phyloP scores from a whole-genome alignment of 1,140 invertebrate species.

The Leguminivora glycinivorella region DNA sequence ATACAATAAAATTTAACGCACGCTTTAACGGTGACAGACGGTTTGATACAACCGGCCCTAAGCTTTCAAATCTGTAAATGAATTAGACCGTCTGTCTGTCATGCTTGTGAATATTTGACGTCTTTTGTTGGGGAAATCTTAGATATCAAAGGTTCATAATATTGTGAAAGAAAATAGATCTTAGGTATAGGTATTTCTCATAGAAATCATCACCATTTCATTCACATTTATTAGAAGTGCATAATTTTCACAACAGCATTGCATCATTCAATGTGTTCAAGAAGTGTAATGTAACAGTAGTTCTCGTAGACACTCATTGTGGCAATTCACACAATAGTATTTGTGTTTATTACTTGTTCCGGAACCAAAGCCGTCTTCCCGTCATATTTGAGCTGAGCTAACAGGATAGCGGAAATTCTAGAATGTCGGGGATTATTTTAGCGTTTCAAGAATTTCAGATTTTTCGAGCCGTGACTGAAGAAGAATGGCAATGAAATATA shows the following conservation, averaged over 20 bases:
- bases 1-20: no score
- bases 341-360: slow-evolving; percentile 38
- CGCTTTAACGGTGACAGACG: no score
- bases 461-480: slow-evolving; percentile 3
- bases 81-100: no score
- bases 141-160: no score
- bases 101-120: no score
- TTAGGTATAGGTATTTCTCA: background rate
- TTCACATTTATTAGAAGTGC: no score
- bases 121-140: no score
- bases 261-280: background rate
- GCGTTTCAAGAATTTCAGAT: slow-evolving; percentile 9
- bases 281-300: slow-evolving; percentile 3
- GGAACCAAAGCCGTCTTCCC: slow-evolving; percentile 31
- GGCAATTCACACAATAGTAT: slow-evolving; percentile 41
- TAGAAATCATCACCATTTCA: background rate
- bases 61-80: no score
- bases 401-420: slow-evolving; percentile 9
- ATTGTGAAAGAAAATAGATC: no score
- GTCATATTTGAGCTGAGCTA: slow-evolving; percentile 37
- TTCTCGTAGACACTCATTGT: slow-evolving; percentile 15
- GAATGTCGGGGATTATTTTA: slow-evolving; percentile 12
- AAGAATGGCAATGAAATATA: slow-evolving; percentile 10
- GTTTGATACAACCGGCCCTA: no score
- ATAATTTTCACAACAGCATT: background rate